Conservation (phyloP, 2,113 vertebrate genomes). For the Elephas maximus region DNA sequence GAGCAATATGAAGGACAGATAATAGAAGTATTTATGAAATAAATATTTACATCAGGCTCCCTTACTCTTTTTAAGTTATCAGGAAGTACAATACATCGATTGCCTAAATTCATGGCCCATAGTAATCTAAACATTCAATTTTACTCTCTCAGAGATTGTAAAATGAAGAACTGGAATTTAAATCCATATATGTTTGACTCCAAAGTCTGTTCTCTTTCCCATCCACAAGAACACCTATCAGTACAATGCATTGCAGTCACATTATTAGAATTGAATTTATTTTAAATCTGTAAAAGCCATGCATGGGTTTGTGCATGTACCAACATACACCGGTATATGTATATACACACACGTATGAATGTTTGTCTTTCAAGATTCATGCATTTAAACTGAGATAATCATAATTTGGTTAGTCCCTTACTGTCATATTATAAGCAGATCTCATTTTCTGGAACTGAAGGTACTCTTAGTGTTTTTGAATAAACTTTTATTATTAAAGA, state of each 20-base stretch:
- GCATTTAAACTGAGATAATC: constrained; percentile 13
- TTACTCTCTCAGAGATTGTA: not conserved
- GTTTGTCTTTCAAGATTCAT: not conserved
- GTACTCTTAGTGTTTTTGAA: not conserved
- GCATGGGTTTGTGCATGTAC: not conserved
- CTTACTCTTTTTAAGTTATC: not conserved
- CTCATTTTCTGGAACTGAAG: not conserved
- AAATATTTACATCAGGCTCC: not conserved
- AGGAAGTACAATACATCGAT: not conserved
- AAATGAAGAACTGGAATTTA: not conserved
- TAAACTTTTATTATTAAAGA: not conserved
- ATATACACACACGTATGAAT: not conserved
- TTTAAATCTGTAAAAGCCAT: not conserved
- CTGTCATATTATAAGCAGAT: not conserved
- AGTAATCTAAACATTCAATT: not conserved
- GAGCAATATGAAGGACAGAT: not conserved
- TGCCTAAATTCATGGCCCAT: not conserved
- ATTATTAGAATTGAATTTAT: not conserved
- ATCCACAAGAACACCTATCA: not conserved
- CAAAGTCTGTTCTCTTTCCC: not conserved
- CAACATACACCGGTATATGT: not conserved
- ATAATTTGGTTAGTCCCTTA: not conserved
- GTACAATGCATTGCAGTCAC: not conserved
- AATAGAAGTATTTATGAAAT: not conserved
- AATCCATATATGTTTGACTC: not conserved